A percentile compares a stretch with the other conserved stretches of the same genome.
Evolutionary conservation across 1,140 invertebrate species (phyloP).

Genomic region (Epicauta chinensis): DNA sequence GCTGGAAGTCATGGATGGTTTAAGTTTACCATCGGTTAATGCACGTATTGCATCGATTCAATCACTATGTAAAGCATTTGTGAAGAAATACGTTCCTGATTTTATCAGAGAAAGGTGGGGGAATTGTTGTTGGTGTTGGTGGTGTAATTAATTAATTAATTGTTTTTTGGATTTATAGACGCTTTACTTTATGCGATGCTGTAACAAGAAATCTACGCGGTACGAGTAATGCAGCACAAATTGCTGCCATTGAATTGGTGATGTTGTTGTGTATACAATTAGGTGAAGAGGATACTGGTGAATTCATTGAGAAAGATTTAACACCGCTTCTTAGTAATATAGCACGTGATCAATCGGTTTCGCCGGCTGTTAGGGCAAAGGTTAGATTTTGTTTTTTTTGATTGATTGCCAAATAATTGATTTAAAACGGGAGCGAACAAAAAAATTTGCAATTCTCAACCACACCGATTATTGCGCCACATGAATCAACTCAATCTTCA

Average conservation of each 20-base stretch:
- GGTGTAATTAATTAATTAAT: background rate
- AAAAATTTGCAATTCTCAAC: too few relatives aligned
- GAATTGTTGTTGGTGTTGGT: background rate
- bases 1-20: constrained; percentile 75
- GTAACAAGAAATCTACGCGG: constrained; percentile 74
- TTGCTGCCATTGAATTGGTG: constrained; percentile 70
- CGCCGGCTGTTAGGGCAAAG: constrained; percentile 52
- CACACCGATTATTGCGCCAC: too few relatives aligned
- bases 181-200: constrained; percentile 71
- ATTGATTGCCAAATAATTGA: background rate
- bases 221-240: constrained; percentile 73
- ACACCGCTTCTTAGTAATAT: constrained; percentile 53
- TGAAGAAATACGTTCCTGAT: constrained; percentile 71
- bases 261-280: constrained; percentile 79
- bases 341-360: constrained; percentile 55
- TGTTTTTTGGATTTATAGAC: constrained; percentile 45
- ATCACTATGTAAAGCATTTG: constrained; percentile 65
- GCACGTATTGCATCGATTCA: constrained; percentile 68
- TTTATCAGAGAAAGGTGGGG: constrained; percentile 62
- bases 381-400: constrained; percentile 14
- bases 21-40: constrained; percentile 79
- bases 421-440: too few relatives aligned
- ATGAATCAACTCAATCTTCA: too few relatives aligned
- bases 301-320: constrained; percentile 54
- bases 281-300: constrained; percentile 56